Conservation (phyloP, 92 coral and sea anemone species). For the Parazoanthus swiftii region DNA sequence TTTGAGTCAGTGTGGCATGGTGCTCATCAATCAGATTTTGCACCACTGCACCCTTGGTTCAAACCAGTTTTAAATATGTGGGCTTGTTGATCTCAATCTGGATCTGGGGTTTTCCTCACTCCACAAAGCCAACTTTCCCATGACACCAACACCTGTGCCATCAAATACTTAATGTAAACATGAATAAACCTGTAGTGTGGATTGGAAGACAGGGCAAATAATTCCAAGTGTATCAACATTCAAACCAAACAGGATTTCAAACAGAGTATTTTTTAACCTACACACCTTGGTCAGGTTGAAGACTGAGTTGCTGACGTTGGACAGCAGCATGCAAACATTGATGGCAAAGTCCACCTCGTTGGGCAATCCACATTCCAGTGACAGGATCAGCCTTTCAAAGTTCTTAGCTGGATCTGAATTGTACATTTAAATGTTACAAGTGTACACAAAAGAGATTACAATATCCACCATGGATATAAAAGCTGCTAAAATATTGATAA, state of each 20-base stretch:
- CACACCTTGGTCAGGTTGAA: constrained; percentile 94
- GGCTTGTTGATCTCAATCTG: too few species aligned
- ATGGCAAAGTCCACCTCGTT: constrained; percentile 99
- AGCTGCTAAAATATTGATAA: too few species aligned
- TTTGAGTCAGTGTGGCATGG: too few species aligned
- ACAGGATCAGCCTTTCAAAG: constrained; percentile 92
- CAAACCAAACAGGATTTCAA: background rate
- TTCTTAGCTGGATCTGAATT: constrained; percentile 76
- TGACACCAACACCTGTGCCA: too few species aligned
- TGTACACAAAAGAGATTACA: background rate
- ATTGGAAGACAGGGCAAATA: background rate
- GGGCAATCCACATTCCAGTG: constrained; percentile 95
- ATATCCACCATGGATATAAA: background rate
- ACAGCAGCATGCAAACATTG: constrained; percentile 95
- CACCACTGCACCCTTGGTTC: too few species aligned
- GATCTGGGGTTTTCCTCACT: too few species aligned
- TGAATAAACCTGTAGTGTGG: background rate
- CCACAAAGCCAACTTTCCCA: too few species aligned
- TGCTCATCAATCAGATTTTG: too few species aligned
- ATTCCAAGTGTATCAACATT: background rate
- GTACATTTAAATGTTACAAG: constrained; percentile 1
- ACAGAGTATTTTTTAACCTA: background rate
- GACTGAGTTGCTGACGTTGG: constrained; percentile 98
- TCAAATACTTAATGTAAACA: background rate
- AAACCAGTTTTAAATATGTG: too few species aligned